Evolutionary conservation across 1,140 invertebrate species (phyloP).

Genomic region (Drosophila insularis): DNA sequence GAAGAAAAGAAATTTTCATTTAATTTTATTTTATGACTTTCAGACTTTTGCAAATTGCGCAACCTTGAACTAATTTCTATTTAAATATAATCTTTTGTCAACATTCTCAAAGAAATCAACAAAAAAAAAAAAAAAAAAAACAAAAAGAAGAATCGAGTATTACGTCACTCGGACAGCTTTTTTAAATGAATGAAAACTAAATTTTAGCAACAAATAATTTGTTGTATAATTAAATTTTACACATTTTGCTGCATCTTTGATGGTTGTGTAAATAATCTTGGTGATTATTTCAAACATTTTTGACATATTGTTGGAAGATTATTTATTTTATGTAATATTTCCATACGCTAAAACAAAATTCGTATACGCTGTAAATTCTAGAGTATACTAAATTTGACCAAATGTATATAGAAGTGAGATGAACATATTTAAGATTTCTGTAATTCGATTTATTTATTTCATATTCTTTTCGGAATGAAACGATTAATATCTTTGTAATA

Average conservation of each 20-base stretch:
- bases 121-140: background rate
- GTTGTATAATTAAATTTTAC: constrained; percentile 27
- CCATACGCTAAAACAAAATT: constrained; percentile 24
- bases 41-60: constrained; percentile 64
- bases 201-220: constrained; percentile 20
- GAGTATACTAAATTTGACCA: background rate
- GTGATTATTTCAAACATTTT: constrained; percentile 48
- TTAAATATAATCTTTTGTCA: constrained; percentile 75
- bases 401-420: background rate
- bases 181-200: constrained; percentile 41
- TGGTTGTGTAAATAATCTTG: constrained; percentile 43
- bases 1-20: constrained; percentile 4
- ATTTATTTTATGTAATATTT: constrained; percentile 66
- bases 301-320: constrained; percentile 32
- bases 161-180: constrained; percentile 51
- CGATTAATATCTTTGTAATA: too few relatives aligned
- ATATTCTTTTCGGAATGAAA: too few relatives aligned
- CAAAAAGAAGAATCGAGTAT: constrained; percentile 35
- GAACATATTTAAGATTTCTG: too few relatives aligned
- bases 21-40: constrained; percentile 39
- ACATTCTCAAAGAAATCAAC: constrained; percentile 26
- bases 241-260: constrained; percentile 28
- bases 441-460: too few relatives aligned
- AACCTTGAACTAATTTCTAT: constrained; percentile 81
- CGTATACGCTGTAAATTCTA: background rate